Evolutionary conservation across 2,888 invertebrate species (phyloP).

Genomic region (Argyra leucocephala): DNA sequence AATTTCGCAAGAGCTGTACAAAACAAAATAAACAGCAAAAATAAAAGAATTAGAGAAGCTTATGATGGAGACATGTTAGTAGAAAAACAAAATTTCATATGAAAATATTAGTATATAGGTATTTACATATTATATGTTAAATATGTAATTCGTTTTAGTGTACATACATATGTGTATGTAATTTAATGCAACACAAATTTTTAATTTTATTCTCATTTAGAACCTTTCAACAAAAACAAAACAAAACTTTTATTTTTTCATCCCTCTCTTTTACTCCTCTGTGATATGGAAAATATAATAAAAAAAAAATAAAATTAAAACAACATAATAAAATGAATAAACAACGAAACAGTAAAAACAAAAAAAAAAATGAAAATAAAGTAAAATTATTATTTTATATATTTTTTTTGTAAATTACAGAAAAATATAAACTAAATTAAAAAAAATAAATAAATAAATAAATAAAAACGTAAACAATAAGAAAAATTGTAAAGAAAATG

Average conservation of each 20-base stretch:
- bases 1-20: no score
- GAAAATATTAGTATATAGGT: no score
- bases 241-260: not conserved
- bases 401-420: not conserved
- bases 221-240: not conserved
- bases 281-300: not conserved
- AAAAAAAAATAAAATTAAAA: no score
- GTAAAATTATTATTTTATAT: not conserved
- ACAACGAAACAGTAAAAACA: not conserved
- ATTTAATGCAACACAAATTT: constrained; percentile 1
- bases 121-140: no score
- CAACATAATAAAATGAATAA: not conserved
- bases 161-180: not conserved
- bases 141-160: no score
- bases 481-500: not conserved
- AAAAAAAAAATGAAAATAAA: not conserved
- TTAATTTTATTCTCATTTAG: not conserved
- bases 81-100: no score
- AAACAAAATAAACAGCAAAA: no score
- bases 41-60: not conserved
- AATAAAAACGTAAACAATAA: not conserved
- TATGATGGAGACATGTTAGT: not conserved
- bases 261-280: not conserved
- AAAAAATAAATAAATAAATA: not conserved
- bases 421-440: not conserved